A percentile compares a stretch with the other conserved stretches of the same genome.
These are phyloP conservation scores for Siniperca knerii DNA, from an alignment of 2,113 vertebrate genomes.

Conservation along the genomic window DNA sequence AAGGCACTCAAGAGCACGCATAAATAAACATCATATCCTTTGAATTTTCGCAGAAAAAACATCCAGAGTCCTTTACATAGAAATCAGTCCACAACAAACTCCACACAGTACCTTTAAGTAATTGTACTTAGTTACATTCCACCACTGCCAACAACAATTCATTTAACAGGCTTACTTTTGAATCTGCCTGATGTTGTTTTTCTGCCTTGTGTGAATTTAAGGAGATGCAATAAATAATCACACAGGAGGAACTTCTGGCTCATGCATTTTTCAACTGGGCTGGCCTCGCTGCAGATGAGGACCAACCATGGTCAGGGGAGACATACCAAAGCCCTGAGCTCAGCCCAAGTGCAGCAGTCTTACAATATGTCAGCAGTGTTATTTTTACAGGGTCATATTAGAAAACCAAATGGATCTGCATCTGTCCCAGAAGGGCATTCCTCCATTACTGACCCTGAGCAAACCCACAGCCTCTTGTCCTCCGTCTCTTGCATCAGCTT, in stretches of 20 bases:
- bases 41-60: too few species aligned
- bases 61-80: too few species aligned
- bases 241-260: constrained; percentile 42
- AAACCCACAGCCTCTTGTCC: constrained; percentile 67
- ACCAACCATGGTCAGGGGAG: constrained; percentile 73
- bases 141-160: not conserved
- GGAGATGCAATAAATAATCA: constrained; percentile 35
- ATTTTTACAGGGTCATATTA: constrained; percentile 80
- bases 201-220: not conserved
- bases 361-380: constrained; percentile 80
- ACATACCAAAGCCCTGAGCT: constrained; percentile 85
- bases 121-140: not conserved
- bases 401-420: constrained; percentile 77
- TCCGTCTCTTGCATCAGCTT: constrained; percentile 63
- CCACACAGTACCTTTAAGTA: not conserved
- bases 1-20: too few species aligned
- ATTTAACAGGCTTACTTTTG: constrained; percentile 7
- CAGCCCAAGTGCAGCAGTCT: constrained; percentile 72
- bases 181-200: constrained; percentile 29
- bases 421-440: constrained; percentile 79
- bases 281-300: constrained; percentile 69
- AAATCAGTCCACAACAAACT: too few species aligned
- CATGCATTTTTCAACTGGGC: constrained; percentile 64
- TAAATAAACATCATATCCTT: too few species aligned
- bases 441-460: constrained; percentile 69